Base-by-base conservation (phyloP, 2,888 invertebrate genomes). In the Leucozona laternaria region DNA sequence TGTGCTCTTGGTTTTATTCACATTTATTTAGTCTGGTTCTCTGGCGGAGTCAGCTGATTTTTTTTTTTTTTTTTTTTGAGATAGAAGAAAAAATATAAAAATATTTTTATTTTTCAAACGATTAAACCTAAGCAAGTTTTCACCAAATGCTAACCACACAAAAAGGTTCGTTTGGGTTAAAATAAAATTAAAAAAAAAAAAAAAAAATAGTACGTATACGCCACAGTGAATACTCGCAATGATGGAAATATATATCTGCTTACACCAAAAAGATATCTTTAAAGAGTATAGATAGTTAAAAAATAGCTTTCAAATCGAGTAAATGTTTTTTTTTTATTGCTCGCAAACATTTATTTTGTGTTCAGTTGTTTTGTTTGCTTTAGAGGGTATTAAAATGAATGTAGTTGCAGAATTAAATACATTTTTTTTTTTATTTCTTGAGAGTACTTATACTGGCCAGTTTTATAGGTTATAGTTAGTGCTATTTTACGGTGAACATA, bases 101-200 rank as follows among this genome's bases (percentile, higher is more conserved):
- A 53, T 22, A 34, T 50, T 68, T 68, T 68, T 37, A 53, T 68
- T 68, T 68, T 66, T 34, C 48, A 48, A 48, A 66, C 66, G 66
- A 66, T 66, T 66, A 20, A 66, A 66, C 48, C 34, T 31, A 48
- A 31, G 48, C 31, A 31, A 43, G 48, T 66, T 66, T 66, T 48
- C 17, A 66, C 20, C 45, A 37, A 68, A 37, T 22, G 22, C 17
- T 22, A 25, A 53, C 50, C 48, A 37, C 10, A 25, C 22, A 20
- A 68, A 50, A 37, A 31, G 15, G 22, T 53, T 68, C 13, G 53
- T n/a, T n/a, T 13, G 20, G 13, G 11, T 28, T 11, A 17, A 25
- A 66, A n/a, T 20, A 45, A 64, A 13, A 40, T 13, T n/a, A 43
- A 43, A 25, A 25, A 66, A 48, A 34, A 66, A 10, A 31, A 28